Conservation (phyloP, 2,888 invertebrate species). For the Theretra japonica region DNA sequence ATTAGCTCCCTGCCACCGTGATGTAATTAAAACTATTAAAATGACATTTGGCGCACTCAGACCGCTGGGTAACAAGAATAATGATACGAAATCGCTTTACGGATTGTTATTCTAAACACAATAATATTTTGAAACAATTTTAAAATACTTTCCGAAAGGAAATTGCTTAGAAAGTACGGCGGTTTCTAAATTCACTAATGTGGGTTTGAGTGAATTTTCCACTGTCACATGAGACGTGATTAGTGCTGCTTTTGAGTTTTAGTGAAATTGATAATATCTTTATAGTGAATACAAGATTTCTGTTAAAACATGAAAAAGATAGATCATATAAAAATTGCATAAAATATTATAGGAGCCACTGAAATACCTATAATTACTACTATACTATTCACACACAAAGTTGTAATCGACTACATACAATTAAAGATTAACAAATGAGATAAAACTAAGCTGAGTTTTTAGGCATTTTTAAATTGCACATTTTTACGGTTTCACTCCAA, state of each 20-base stretch:
- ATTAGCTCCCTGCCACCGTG: conserved; percentile 55
- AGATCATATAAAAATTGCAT: no score
- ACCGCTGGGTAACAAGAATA: conserved; percentile 54
- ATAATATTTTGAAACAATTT: conserved; percentile 59
- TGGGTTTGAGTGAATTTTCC: conserved; percentile 20
- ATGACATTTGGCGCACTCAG: conserved; percentile 72
- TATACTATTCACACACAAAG: no score
- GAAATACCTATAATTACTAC: no score
- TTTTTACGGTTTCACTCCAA: no score
- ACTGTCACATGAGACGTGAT: background rate
- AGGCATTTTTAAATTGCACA: no score
- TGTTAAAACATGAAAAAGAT: no score
- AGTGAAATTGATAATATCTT: conserved; percentile 9
- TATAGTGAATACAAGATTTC: no score
- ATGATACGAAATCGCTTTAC: conserved; percentile 62
- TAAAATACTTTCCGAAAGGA: conserved; percentile 49
- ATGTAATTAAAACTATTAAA: conserved; percentile 81
- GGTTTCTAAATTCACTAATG: conserved; percentile 16
- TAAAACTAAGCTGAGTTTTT: no score
- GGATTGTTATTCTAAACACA: conserved; percentile 55
- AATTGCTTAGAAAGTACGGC: conserved; percentile 39
- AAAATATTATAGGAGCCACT: no score
- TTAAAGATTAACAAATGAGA: no score
- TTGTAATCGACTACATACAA: no score
- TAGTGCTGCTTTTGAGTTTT: background rate